These are phyloP conservation scores for Montipora sp. DNA, from an alignment of 64 coral and sea anemone species.

Conservation along the genomic window DNA sequence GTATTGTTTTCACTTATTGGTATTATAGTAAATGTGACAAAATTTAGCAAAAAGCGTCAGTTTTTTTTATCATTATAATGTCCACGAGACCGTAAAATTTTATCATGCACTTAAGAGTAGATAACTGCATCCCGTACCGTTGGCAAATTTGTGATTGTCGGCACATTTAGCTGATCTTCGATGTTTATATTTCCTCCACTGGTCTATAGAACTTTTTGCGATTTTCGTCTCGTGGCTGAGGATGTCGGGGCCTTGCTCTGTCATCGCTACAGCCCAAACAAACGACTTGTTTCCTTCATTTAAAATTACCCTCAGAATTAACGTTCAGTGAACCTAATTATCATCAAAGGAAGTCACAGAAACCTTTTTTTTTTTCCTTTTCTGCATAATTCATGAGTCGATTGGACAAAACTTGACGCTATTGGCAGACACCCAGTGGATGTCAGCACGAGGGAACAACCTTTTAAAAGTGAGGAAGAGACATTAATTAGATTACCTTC, in stretches of 20 bases:
- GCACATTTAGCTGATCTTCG: conserved; percentile 70
- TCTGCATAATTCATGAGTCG: conserved; percentile 6
- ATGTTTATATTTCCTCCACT: conserved; percentile 60
- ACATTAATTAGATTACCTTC: background rate
- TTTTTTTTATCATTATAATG: too few species aligned
- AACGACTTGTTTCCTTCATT: background rate
- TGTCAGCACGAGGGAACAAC: background rate
- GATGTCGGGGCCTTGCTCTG: background rate
- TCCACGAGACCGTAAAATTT: too few species aligned
- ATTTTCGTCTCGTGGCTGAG: conserved; percentile 28
- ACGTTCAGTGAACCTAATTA: background rate
- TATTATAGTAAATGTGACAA: too few species aligned
- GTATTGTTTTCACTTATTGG: too few species aligned
- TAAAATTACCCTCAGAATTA: background rate
- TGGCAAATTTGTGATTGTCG: conserved; percentile 89
- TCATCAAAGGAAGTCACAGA: background rate
- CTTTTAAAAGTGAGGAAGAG: background rate
- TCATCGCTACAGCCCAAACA: background rate
- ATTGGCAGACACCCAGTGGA: background rate
- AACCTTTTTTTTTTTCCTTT: background rate
- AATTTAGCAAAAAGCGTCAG: too few species aligned
- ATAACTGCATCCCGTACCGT: conserved; percentile 53
- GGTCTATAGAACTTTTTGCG: conserved; percentile 56
- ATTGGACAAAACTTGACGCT: background rate
- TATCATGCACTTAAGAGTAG: background rate